Base-by-base conservation (phyloP, 2,113 vertebrate species). In the Tor tambroides region DNA sequence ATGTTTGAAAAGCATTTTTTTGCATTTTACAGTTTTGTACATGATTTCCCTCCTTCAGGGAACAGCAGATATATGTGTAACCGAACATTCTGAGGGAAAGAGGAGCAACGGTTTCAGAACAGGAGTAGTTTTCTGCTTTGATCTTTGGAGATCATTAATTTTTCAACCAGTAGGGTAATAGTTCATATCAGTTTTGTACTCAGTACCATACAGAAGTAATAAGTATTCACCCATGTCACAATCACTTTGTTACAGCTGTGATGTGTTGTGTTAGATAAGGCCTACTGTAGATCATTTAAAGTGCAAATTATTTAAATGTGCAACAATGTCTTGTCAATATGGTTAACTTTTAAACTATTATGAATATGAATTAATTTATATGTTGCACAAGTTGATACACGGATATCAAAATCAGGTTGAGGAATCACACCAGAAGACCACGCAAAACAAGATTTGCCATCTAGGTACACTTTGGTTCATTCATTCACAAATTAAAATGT, bases 131-230 rank as follows among this genome's bases (percentile, higher is more conserved):
- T 76, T 79, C 30, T 79, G 51, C 49, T 32, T 79, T 56, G 28
- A 79, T 4, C 28, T 86, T 81, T 80, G 54, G 80, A 80, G 43
- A 63, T 89, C 75, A 84, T 89, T 84, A 30, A 59, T 61, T 84
- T 84, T 46, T 77, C 74, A 12, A 38, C 81, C 12, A 85, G 54
- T 41, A 56, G 43, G 69, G 56, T 80, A 86, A 86, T 79, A 69
- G 35, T 21, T 30, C 14, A 49, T 21, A 49, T 76, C 21, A 78
- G 65, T 56, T 54, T 23, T 74, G 9, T 30, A 86, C 49, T 41
- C 7, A 6, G 28, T 79, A 32, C 59, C 2, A 54, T 41, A 59
- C n/a, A 30, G 41, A 59, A 67, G 72, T 72, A 71, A 51, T 21
- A 2, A 61, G 12, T 11, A 79, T 85, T 49, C 72, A 61, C 30